Base-by-base conservation (phyloP, 2,888 invertebrate species). In the Eudemis profundana region DNA sequence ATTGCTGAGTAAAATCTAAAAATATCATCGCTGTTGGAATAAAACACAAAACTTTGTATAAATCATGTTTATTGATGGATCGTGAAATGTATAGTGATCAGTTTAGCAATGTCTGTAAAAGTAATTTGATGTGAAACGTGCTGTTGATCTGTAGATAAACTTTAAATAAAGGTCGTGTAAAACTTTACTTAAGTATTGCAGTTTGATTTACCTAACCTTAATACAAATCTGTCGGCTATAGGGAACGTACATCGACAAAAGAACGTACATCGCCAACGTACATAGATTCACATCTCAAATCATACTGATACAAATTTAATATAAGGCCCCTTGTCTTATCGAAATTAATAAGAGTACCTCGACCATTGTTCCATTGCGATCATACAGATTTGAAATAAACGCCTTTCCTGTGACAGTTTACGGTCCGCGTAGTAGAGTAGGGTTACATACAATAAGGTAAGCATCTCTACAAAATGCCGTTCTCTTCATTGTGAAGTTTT, bases 21-120 rank as follows among this genome's bases (percentile, higher is more conserved):
- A n/a, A n/a, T n/a, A n/a, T n/a, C n/a, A n/a, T n/a, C n/a, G n/a
- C n/a, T n/a, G n/a, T n/a, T 27, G 14, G 14, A 78, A 78, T 77
- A 74, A 78, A 68, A 73, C 71, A 65, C 66, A 50, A 68, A 47
- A 68, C 78, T 68, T 72, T 73, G 17, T 54, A 76, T 79, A 79
- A 75, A 76, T 78, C 75, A 79, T 71, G 68, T 88, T 89, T 87
- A 88, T 88, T 87, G 76, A 83, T 85, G 85, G 85, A 85, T 86
- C 84, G 78, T 81, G 81, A 83, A 82, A 81, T 79, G 77, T 74
- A 68, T 74, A 54, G 51, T 67, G 66, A 78, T 72, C 72, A 75
- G 59, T 69, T 49, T 67, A 68, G 67, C 54, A 44, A 71, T 70
- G 66, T 73, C 66, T 69, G 66, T 74, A 60, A 70, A 71, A 69